Conservation (phyloP, 1,140 invertebrate species). For the Cotesia chilonis region DNA sequence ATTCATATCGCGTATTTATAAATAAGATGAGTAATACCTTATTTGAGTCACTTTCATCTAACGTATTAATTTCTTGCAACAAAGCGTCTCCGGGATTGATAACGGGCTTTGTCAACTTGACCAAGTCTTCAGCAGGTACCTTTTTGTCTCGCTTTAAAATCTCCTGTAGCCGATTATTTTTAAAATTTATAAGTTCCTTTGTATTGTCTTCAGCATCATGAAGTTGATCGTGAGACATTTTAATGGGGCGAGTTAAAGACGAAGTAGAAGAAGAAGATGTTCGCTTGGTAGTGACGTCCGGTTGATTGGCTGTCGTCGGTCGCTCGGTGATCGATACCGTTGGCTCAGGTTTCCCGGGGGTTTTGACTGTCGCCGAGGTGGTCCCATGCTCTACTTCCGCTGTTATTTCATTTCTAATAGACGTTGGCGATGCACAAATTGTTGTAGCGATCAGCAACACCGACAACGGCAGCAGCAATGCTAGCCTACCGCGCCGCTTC, state of each 20-base stretch:
- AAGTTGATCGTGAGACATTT: not conserved
- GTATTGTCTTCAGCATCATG: not conserved
- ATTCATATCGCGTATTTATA: not conserved
- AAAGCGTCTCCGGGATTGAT: slow-evolving; percentile 48
- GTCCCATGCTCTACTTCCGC: slow-evolving; percentile 8
- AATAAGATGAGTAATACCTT: slow-evolving; percentile 28
- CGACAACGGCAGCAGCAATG: slow-evolving; percentile 49
- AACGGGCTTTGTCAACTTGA: slow-evolving; percentile 30
- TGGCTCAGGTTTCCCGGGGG: slow-evolving; percentile 6
- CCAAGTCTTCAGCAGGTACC: slow-evolving; percentile 6
- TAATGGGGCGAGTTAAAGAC: not conserved
- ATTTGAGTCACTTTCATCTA: slow-evolving; percentile 48
- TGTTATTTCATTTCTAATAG: not conserved
- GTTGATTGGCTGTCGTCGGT: not conserved
- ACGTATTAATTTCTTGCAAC: slow-evolving; percentile 50
- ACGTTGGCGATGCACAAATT: slow-evolving; percentile 5
- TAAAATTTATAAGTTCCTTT: not conserved
- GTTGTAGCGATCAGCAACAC: slow-evolving; percentile 16
- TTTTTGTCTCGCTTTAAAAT: slow-evolving; percentile 19
- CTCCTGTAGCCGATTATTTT: slow-evolving; percentile 3
- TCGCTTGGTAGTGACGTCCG: slow-evolving; percentile 6
- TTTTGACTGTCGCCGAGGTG: slow-evolving; percentile 16
- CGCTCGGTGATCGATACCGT: not conserved
- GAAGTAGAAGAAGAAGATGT: too few relatives aligned
- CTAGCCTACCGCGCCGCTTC: slow-evolving; percentile 50